Evolutionary conservation across 92 coral and sea anemone species (phyloP).

Genomic region (Chrysogorgia sp.): DNA sequence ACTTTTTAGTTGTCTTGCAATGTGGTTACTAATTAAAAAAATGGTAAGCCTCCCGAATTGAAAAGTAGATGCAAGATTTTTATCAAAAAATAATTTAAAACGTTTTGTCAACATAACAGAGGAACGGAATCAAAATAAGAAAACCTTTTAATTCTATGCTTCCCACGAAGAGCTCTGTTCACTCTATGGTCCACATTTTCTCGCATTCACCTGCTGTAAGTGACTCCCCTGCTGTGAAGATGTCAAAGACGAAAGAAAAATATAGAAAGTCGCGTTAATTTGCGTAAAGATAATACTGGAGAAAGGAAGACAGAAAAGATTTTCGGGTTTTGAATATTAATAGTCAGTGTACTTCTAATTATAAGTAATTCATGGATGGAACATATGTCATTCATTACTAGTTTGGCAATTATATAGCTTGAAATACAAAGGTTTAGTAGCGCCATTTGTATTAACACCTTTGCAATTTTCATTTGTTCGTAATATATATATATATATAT

Average conservation of each 20-base stretch:
- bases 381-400: constrained; percentile 35
- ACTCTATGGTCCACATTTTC: constrained; percentile 20
- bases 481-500: background rate
- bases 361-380: constrained; percentile 36
- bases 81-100: constrained; percentile 30
- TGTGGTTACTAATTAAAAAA: constrained; percentile 43
- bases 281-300: constrained; percentile 27
- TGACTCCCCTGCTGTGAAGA: constrained; percentile 23
- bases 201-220: constrained; percentile 40
- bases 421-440: constrained; percentile 22
- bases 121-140: background rate
- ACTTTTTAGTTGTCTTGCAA: constrained; percentile 42
- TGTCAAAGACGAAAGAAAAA: constrained; percentile 15
- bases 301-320: constrained; percentile 20
- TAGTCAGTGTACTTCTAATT: background rate
- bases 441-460: constrained; percentile 16
- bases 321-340: constrained; percentile 32
- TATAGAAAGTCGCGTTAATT: constrained; percentile 26
- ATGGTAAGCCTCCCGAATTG: constrained; percentile 40
- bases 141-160: background rate
- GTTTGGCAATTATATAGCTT: constrained; percentile 10
- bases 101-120: constrained; percentile 21
- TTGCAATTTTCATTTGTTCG: constrained; percentile 24
- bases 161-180: background rate
- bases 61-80: constrained; percentile 41